Evolutionary conservation across 2,113 vertebrate genomes (phyloP).

Genomic region (Macquaria australasica): DNA sequence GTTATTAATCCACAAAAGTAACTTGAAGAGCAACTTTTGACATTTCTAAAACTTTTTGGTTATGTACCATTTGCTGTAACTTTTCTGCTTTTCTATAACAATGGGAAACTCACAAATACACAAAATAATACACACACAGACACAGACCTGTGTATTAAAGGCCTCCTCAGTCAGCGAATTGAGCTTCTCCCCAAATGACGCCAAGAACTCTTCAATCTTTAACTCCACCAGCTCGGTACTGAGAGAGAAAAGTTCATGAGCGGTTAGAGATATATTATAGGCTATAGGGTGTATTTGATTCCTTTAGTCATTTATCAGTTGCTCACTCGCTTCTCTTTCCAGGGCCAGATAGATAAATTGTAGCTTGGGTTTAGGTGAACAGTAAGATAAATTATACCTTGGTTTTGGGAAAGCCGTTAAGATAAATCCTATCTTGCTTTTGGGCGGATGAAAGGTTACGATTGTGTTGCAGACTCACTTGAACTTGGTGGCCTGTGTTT

Average conservation of each 20-base stretch:
- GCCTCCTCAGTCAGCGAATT: conserved; percentile 90
- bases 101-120: conserved; percentile 14
- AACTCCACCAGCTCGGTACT: conserved; percentile 95
- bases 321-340: conserved; percentile 44
- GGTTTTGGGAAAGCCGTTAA: conserved; percentile 49
- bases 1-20: conserved; percentile 5
- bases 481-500: conserved; percentile 97
- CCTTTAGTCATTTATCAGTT: conserved; percentile 69
- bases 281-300: conserved; percentile 61
- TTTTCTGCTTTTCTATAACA: conserved; percentile 20
- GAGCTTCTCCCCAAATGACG: conserved; percentile 91
- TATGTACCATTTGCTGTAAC: background rate
- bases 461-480: conserved; percentile 83
- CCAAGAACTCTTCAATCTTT: conserved; percentile 97
- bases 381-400: conserved; percentile 58
- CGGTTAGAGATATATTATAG: conserved; percentile 55
- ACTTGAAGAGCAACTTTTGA: conserved; percentile 7
- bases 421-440: conserved; percentile 63
- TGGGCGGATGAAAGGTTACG: conserved; percentile 56
- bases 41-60: conserved; percentile 23
- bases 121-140: conserved; percentile 15
- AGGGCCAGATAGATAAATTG: conserved; percentile 55
- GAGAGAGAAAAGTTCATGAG: conserved; percentile 63
- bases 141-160: conserved; percentile 87
- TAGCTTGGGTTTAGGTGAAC: conserved; percentile 55